Percentiles rank a stretch among this genome's conserved stretches.
These are phyloP conservation scores for Ibidorhyncha struthersii DNA, from an alignment of 2,113 vertebrate genomes.

Conservation along the genomic window DNA sequence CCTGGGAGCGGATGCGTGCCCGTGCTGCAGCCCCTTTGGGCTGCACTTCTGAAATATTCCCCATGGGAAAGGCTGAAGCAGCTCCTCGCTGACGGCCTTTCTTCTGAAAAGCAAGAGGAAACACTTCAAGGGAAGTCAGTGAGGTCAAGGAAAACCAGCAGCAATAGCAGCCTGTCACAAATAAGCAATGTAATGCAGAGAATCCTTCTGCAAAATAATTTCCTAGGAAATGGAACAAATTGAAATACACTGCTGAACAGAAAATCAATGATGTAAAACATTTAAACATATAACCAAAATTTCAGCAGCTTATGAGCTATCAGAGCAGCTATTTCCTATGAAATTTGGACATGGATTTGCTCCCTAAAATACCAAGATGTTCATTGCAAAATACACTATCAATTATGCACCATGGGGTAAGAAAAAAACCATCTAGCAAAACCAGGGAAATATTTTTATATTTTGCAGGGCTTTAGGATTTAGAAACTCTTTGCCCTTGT, in stretches of 20 bases:
- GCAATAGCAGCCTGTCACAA: not conserved
- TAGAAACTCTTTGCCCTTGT: not conserved
- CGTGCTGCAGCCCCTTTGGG: not conserved
- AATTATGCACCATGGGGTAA: not conserved
- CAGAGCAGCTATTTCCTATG: not conserved
- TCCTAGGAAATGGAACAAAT: slow-evolving; percentile 1
- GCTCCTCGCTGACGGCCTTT: not conserved
- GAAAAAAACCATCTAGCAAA: not conserved
- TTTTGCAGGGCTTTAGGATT: not conserved
- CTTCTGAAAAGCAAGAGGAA: not conserved
- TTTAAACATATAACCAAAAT: not conserved
- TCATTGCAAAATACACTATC: not conserved
- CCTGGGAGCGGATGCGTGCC: accelerated
- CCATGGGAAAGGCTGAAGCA: not conserved
- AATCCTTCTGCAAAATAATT: not conserved
- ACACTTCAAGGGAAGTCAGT: not conserved
- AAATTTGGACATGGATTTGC: not conserved
- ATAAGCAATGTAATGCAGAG: not conserved
- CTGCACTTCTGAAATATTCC: not conserved
- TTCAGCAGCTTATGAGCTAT: not conserved
- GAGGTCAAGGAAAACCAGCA: not conserved
- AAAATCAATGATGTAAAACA: not conserved
- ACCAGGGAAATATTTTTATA: not conserved
- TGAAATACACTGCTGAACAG: not conserved
- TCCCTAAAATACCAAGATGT: not conserved